These are phyloP conservation scores for Phymastichus coffea DNA, from an alignment of 1,140 invertebrate species.

Conservation along the genomic window DNA sequence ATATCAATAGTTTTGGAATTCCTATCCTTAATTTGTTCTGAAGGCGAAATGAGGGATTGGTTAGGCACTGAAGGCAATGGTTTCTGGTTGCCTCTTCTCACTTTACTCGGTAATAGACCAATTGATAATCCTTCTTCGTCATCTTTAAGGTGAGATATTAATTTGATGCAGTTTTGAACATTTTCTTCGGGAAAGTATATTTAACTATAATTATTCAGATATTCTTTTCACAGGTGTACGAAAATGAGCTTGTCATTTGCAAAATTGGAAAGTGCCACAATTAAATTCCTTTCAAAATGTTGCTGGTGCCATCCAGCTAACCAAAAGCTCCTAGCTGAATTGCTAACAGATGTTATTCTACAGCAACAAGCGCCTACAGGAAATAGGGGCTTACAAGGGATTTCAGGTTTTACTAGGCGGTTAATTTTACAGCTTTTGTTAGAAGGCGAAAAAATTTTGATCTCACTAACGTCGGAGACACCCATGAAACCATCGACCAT, in stretches of 20 bases:
- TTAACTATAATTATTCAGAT: not conserved
- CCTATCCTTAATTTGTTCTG: constrained; percentile 75
- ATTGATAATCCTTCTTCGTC: constrained; percentile 52
- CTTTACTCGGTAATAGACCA: constrained; percentile 67
- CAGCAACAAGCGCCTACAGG: constrained; percentile 66
- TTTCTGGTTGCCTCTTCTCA: constrained; percentile 82
- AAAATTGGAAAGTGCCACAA: constrained; percentile 71
- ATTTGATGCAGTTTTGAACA: no score
- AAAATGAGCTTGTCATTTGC: constrained; percentile 57
- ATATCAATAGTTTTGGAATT: constrained; percentile 74
- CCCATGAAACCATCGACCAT: constrained; percentile 48
- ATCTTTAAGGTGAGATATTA: constrained; percentile 51
- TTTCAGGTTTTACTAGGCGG: constrained; percentile 84
- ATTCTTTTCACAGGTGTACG: constrained; percentile 43
- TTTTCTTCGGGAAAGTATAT: not conserved
- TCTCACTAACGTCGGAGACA: constrained; percentile 65
- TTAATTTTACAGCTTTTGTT: constrained; percentile 82
- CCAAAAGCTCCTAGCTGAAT: constrained; percentile 78
- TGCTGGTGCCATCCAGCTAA: constrained; percentile 83
- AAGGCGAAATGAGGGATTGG: constrained; percentile 83
- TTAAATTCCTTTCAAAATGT: constrained; percentile 74
- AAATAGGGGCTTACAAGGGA: constrained; percentile 61
- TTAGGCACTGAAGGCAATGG: constrained; percentile 75
- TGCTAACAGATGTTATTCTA: constrained; percentile 71
- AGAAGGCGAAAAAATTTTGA: constrained; percentile 80